Base-by-base conservation (phyloP, 92 coral and sea anemone species). In the Actinostola sp. region DNA sequence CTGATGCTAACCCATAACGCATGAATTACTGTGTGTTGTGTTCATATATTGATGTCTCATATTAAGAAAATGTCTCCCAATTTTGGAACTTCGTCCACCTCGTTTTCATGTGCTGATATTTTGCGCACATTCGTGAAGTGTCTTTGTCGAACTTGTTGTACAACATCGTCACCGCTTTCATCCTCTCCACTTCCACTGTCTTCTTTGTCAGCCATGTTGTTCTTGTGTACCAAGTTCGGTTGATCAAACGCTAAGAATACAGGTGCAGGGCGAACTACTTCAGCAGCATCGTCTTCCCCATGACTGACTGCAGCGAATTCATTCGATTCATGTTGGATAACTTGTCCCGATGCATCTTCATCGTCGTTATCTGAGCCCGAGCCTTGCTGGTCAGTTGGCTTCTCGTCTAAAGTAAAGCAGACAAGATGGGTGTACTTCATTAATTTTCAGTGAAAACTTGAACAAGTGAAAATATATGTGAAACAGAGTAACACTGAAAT, bases 311-410 rank as follows among this genome's bases (percentile, higher is more conserved):
- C 36, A 30, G 13, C 13, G 24, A 57, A 3, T 57, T 27, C n/a
- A 57, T 57, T 57, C 13, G 17, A n/a, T 6, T 27, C 63, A 8
- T 19, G 31, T 6, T n/a, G 49, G 0, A 59, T 60, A 10, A 51
- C 43, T 24, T 33, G 77, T 12, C 58, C 79, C 0, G 50, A 54
- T 19, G 41, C 71, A 1, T 61, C 58, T 43, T 71, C 79, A 27
- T 58, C 44, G 9, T 70, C 64, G 48, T 70, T 41, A 7, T 53
- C 62, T 0, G 62, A 56, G 0, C 85, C 85, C 46, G 85, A 80
- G n/a, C 63, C 79, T 63, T 76, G 65, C 41, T 71, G 71, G 72
- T 53, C 60, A 3, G n/a, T 57, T 57, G 63, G 63, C 6, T 57
- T 29, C 28, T 57, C 28, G 21, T 57, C 63, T 57, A 15, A 9